Evolutionary conservation across 2,888 invertebrate genomes (phyloP).

Genomic region (Dryobotodes eremita): DNA sequence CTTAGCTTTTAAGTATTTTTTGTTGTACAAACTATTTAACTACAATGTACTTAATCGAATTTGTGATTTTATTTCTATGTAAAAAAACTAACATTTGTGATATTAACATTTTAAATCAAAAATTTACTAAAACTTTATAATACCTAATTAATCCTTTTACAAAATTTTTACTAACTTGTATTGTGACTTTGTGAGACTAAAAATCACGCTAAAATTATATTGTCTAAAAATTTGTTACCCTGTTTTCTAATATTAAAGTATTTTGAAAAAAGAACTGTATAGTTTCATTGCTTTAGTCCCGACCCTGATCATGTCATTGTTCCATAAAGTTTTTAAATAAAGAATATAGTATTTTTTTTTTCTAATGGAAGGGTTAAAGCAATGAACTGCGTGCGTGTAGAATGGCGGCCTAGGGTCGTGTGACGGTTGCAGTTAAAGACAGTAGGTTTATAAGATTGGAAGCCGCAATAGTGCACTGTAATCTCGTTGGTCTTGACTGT

Average conservation of each 20-base stretch:
- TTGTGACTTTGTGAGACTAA: conserved; percentile 65
- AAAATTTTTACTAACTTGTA: conserved; percentile 61
- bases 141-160: conserved; percentile 56
- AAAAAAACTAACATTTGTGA: conserved; percentile 68
- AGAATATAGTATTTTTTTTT: conserved; percentile 52
- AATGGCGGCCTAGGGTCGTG: conserved; percentile 46
- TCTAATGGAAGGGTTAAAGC: conserved; percentile 84
- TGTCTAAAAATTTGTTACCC: conserved; percentile 69
- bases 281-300: conserved; percentile 90
- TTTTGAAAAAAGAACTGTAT: conserved; percentile 74
- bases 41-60: conserved; percentile 65
- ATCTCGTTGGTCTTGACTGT: conserved; percentile 72
- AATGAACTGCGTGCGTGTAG: conserved; percentile 80
- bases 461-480: conserved; percentile 71
- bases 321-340: conserved; percentile 53
- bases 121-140: conserved; percentile 47
- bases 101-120: conserved; percentile 63
- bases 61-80: conserved; percentile 57
- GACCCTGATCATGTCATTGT: conserved; percentile 68
- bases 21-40: conserved; percentile 62
- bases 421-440: conserved; percentile 51
- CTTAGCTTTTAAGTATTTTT: conserved; percentile 59
- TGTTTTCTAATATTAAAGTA: conserved; percentile 80
- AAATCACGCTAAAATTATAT: conserved; percentile 57
- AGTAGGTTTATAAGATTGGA: conserved; percentile 67